Evolutionary conservation across 2,888 invertebrate genomes (phyloP), one percentile per base, ranked within the genome.

Genomic region (Alviniconcha strummeri): DNA sequence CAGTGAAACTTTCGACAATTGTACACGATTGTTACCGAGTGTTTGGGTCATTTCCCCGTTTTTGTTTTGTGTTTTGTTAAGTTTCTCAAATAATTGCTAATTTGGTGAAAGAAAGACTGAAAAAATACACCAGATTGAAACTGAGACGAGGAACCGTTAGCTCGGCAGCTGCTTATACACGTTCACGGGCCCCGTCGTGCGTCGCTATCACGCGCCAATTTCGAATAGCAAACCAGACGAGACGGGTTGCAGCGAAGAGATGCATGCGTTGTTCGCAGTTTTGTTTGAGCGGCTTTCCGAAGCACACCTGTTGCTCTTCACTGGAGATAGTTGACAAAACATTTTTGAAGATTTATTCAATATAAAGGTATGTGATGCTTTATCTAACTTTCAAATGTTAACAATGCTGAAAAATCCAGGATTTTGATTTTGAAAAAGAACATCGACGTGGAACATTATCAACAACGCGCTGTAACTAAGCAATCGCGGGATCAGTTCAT

Each of bases 171-270:
- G 72, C 17, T 76, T 88, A 89, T 88, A 82, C 90, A 80, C 82
- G 84, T 85, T 85, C 85, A 71, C 89, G 90, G 89, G 88, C 86
- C 76, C n/a, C 76, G 78, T 86, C 71, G 86, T 86, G 84, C 85
- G 84, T 86, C 83, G 84, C 89, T 86, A 89, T 91, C 90, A 91
- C 91, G 91, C 91, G 91, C 91, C 91, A 91, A 90, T 89, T 91
- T 91, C 89, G 90, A 91, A 91, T 89, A 76, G 76, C 78, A 55
- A 36, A 67, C 69, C 77, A 84, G 83, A 84, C 83, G 80, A 83
- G 84, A 85, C 77, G 77, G 78, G 52, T 64, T 78, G 78, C 64
- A 60, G 80, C 75, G 54, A 69, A 67, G 74, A 4, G 13, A 54
- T 80, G 15, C 67, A 60, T 81, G 67, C 76, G 71, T 69, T 71